Evolutionary conservation across 2,888 invertebrate species (phyloP).

Genomic region (Drosophila infuscata): DNA sequence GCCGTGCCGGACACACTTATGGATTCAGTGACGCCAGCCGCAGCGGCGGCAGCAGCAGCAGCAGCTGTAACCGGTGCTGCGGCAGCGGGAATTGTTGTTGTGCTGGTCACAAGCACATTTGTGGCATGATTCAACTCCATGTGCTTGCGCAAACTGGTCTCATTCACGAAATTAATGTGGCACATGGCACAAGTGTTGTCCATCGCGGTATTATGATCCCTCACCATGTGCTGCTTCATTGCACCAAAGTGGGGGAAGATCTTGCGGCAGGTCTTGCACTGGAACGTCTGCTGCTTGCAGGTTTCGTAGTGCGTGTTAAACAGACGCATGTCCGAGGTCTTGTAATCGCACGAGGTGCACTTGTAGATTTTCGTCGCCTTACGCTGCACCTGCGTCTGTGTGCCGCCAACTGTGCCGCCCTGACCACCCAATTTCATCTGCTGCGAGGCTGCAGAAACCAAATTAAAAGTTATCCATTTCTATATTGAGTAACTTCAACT

Average conservation of each 20-base stretch:
- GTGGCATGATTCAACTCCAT: slow-evolving; percentile 85
- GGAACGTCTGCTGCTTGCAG: slow-evolving; percentile 85
- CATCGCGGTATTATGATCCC: slow-evolving; percentile 84
- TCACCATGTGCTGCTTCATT: slow-evolving; percentile 84
- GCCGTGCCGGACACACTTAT: slow-evolving; percentile 61
- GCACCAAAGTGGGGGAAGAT: slow-evolving; percentile 83
- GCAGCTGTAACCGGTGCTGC: slow-evolving; percentile 73
- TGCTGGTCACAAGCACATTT: slow-evolving; percentile 82
- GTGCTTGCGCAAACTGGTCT: slow-evolving; percentile 84
- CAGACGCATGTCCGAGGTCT: slow-evolving; percentile 84
- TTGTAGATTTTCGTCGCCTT: slow-evolving; percentile 85
- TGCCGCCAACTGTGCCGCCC: slow-evolving; percentile 53
- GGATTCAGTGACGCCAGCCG: slow-evolving; percentile 55
- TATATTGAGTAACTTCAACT: background rate
- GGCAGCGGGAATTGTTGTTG: slow-evolving; percentile 81
- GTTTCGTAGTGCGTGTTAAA: slow-evolving; percentile 85
- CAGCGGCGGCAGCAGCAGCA: slow-evolving; percentile 70
- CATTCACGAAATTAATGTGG: slow-evolving; percentile 84
- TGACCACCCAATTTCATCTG: slow-evolving; percentile 69
- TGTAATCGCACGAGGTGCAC: slow-evolving; percentile 85
- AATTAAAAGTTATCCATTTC: background rate
- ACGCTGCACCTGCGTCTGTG: slow-evolving; percentile 78
- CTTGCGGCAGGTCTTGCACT: slow-evolving; percentile 85
- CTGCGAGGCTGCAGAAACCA: slow-evolving; percentile 29
- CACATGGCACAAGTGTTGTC: slow-evolving; percentile 84